Conservation (phyloP, 2,113 vertebrate species). For the Malaclemys terrapin region DNA sequence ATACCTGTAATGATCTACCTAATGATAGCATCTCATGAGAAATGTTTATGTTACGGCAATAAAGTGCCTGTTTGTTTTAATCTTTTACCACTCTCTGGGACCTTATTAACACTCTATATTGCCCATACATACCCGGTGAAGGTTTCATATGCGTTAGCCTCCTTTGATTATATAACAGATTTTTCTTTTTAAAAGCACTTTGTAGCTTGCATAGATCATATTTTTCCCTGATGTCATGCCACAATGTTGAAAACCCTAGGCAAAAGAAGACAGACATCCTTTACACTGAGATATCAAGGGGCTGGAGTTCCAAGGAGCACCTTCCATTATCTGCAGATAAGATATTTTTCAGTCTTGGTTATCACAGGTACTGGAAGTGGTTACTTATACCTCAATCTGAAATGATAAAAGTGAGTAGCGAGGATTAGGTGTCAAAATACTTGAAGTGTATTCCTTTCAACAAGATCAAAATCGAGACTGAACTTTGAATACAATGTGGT, state of each 20-base stretch:
- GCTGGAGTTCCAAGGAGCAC: constrained; percentile 1
- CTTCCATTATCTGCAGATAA: constrained; percentile 36
- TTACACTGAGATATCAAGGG: not conserved
- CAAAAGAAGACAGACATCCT: not conserved
- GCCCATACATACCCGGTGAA: not conserved
- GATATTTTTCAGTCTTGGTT: constrained; percentile 41
- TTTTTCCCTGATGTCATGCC: not conserved
- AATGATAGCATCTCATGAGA: constrained; percentile 59
- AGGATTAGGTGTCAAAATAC: constrained; percentile 41
- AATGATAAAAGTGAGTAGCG: constrained; percentile 52
- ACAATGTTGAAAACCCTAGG: not conserved
- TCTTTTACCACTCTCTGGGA: not conserved
- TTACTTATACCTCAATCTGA: constrained; percentile 42
- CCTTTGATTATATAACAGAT: not conserved
- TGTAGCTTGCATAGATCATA: not conserved
- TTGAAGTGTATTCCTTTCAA: constrained; percentile 41
- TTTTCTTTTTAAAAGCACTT: not conserved
- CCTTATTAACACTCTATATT: not conserved
- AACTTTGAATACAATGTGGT: constrained; percentile 51
- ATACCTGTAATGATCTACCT: constrained; percentile 42
- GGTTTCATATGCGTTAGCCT: not conserved
- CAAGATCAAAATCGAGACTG: constrained; percentile 64
- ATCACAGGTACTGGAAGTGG: constrained; percentile 37
- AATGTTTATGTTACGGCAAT: constrained; percentile 23
- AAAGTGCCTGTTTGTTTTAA: constrained; percentile 57